phyloP scores from a whole-genome alignment of 2,888 invertebrate species.

The Tetanocera ferruginea region DNA sequence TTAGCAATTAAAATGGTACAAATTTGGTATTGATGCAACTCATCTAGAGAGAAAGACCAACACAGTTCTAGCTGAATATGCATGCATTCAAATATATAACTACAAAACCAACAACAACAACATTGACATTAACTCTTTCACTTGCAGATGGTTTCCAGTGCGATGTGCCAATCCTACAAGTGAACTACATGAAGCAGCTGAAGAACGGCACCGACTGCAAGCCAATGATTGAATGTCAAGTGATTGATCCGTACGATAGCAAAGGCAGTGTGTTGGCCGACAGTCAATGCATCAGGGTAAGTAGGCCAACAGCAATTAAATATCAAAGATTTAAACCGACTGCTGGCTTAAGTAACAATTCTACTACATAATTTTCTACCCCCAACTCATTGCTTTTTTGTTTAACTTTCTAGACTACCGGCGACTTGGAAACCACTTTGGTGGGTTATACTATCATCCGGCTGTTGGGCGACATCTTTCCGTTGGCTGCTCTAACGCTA shows the following conservation, averaged over 20 bases:
- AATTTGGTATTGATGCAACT: too few species aligned
- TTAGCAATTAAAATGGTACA: too few species aligned
- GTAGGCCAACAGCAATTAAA: slow-evolving; percentile 16
- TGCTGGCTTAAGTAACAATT: background rate
- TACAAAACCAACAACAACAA: too few species aligned
- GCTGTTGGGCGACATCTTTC: slow-evolving; percentile 82
- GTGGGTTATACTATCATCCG: slow-evolving; percentile 79
- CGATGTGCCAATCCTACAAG: slow-evolving; percentile 74
- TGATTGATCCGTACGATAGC: slow-evolving; percentile 79
- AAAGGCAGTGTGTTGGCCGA: slow-evolving; percentile 77
- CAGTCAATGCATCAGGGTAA: slow-evolving; percentile 75
- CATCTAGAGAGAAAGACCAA: background rate
- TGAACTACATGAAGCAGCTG: slow-evolving; percentile 64
- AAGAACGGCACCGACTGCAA: slow-evolving; percentile 70
- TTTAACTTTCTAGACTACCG: slow-evolving; percentile 60
- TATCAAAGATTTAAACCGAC: background rate
- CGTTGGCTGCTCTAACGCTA: slow-evolving; percentile 79
- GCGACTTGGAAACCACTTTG: slow-evolving; percentile 78
- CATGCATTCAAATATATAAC: background rate
- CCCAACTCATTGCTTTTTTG: too few species aligned
- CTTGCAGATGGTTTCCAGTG: slow-evolving; percentile 73
- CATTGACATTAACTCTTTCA: background rate
- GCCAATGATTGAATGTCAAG: slow-evolving; percentile 79
- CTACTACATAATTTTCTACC: background rate
- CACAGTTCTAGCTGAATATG: background rate